Percentiles rank a stretch among this genome's conserved stretches.
phyloP scores from a whole-genome alignment of 53 echinoderm and acorn worm genomes.

The Pentamera pediparva region DNA sequence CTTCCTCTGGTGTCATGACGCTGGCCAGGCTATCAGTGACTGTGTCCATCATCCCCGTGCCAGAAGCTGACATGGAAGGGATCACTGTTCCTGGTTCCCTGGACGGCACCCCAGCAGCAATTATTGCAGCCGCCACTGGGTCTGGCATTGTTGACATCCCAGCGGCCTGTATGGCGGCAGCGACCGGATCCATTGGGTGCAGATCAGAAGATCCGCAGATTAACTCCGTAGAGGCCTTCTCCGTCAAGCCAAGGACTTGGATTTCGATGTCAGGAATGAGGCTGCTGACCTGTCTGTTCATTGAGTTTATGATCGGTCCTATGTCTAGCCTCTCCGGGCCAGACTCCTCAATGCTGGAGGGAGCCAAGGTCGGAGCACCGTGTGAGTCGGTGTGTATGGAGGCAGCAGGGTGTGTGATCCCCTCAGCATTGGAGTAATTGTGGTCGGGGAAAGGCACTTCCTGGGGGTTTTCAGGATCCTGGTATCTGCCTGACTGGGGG shows the following conservation, averaged over 20 bases:
- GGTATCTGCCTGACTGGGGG: background rate
- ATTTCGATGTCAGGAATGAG: conserved; percentile 52
- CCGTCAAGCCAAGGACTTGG: too few relatives aligned
- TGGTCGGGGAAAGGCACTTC: conserved; percentile 71
- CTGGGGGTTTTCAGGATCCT: conserved; percentile 1
- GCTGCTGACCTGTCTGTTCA: conserved; percentile 46
- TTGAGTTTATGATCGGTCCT: conserved; percentile 40
- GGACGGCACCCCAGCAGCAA: too few relatives aligned
- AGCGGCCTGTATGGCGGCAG: background rate
- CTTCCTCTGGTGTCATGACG: conserved; percentile 28
- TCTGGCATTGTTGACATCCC: background rate
- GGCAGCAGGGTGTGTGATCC: background rate
- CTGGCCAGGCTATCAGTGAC: conserved; percentile 6
- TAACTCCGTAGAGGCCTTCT: too few relatives aligned
- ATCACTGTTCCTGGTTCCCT: too few relatives aligned
- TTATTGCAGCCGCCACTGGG: conserved; percentile 6
- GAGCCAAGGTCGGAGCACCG: conserved; percentile 38
- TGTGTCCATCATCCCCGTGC: too few relatives aligned
- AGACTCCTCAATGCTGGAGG: conserved; percentile 24
- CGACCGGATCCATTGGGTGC: background rate
- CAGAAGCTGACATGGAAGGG: too few relatives aligned
- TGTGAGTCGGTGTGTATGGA: conserved; percentile 45
- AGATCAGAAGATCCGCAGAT: too few relatives aligned
- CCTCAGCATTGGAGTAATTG: conserved; percentile 60
- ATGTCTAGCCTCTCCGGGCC: conserved; percentile 31